Evolutionary conservation across 2,113 vertebrate genomes (phyloP).

Genomic region (Corythaeola cristata): DNA sequence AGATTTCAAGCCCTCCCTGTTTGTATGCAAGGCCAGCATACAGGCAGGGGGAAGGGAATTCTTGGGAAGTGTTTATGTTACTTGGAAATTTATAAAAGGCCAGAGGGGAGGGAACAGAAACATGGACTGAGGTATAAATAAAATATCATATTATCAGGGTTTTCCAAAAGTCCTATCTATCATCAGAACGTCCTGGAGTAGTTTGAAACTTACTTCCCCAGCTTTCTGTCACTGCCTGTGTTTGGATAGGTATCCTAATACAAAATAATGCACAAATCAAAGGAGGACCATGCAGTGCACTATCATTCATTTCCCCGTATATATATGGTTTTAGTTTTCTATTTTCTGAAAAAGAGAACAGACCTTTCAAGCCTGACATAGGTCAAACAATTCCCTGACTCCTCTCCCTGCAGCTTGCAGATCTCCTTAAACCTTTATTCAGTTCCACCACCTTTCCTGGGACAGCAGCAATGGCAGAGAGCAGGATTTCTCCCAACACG

Average conservation of each 20-base stretch:
- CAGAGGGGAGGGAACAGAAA: constrained; percentile 36
- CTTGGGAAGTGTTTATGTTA: constrained; percentile 1
- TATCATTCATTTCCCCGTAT: neutral
- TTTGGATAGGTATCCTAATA: neutral
- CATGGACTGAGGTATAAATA: constrained; percentile 12
- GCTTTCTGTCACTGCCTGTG: neutral
- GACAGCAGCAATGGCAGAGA: accelerated
- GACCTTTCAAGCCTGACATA: neutral
- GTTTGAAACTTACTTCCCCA: neutral
- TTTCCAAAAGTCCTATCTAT: constrained; percentile 36
- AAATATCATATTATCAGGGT: constrained; percentile 27
- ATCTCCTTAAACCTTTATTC: neutral
- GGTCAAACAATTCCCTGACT: neutral
- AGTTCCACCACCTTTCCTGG: neutral
- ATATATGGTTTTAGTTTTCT: neutral
- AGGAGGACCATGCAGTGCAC: neutral
- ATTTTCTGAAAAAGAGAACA: neutral
- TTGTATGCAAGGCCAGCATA: neutral
- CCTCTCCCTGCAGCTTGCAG: neutral
- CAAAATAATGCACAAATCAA: neutral
- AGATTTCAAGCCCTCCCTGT: neutral
- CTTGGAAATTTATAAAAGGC: constrained; percentile 47
- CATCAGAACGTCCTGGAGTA: constrained; percentile 1
- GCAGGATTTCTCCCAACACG: neutral
- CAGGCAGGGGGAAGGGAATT: neutral